Conservation (phyloP, 2,113 vertebrate species). For the Dendropsophus ebraccatus region DNA sequence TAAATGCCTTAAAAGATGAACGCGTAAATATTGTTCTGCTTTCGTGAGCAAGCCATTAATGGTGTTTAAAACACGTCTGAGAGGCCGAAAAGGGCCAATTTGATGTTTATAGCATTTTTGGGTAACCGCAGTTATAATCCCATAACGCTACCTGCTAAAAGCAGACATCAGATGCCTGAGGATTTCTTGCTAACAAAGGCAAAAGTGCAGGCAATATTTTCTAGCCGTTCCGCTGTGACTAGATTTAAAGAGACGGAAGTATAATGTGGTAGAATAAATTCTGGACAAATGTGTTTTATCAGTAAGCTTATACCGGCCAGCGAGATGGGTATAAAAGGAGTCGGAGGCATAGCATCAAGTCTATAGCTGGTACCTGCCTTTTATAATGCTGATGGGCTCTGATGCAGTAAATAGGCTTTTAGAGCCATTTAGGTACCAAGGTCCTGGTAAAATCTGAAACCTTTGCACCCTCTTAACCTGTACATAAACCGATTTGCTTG, state of each 20-base stretch:
- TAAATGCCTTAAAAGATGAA: slow-evolving; percentile 71
- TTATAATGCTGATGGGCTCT: too few species aligned
- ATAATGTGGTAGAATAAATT: not conserved
- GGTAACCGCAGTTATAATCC: slow-evolving; percentile 62
- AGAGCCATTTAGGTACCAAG: too few species aligned
- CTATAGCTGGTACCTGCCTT: too few species aligned
- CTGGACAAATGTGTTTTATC: not conserved
- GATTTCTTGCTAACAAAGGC: slow-evolving; percentile 52
- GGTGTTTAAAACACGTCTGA: slow-evolving; percentile 72
- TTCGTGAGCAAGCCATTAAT: slow-evolving; percentile 72
- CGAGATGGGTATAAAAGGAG: not conserved
- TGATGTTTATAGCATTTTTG: slow-evolving; percentile 65
- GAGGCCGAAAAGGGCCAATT: slow-evolving; percentile 67
- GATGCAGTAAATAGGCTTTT: too few species aligned
- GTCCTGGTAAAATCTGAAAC: too few species aligned
- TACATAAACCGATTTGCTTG: too few species aligned
- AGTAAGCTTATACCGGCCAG: not conserved
- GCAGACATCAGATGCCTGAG: slow-evolving; percentile 46
- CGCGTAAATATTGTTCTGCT: slow-evolving; percentile 76
- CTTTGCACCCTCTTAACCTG: too few species aligned
- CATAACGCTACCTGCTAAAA: slow-evolving; percentile 54
- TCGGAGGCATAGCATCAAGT: not conserved
- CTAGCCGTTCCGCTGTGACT: not conserved
- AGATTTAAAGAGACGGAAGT: slow-evolving; percentile 34
- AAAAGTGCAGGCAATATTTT: slow-evolving; percentile 47